These are phyloP conservation scores for Hypotaenidia okinawae DNA, from an alignment of 2,797 vertebrate genomes.

Conservation along the genomic window DNA sequence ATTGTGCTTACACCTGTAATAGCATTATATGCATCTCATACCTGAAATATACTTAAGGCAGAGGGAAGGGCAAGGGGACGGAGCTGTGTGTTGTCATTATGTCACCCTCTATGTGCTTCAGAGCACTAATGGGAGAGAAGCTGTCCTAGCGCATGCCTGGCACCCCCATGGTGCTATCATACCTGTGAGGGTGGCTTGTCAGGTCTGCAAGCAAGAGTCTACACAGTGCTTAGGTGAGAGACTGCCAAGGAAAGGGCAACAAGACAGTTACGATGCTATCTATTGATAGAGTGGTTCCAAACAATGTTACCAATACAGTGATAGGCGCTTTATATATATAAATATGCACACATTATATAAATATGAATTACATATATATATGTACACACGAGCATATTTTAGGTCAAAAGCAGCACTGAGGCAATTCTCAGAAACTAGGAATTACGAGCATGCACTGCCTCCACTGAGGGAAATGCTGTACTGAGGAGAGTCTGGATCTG, in stretches of 20 bases:
- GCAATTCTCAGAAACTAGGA: not conserved
- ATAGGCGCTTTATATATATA: no score
- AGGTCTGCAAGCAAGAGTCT: not conserved
- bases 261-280: not conserved
- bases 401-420: not conserved
- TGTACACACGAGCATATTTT: not conserved
- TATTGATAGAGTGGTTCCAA: no score
- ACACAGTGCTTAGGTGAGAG: not conserved
- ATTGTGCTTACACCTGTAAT: not conserved
- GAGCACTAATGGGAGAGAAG: not conserved
- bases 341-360: no score
- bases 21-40: not conserved
- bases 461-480: not conserved
- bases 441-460: not conserved
- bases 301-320: no score
- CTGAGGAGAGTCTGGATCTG: not conserved
- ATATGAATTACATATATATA: no score
- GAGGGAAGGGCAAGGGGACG: not conserved
- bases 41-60: not conserved
- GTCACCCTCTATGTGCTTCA: not conserved
- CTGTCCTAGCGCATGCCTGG: not conserved
- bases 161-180: not conserved
- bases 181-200: not conserved
- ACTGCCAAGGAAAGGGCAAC: not conserved
- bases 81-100: not conserved